Evolutionary conservation across 1,140 invertebrate genomes (phyloP), one percentile per base, ranked within the genome.

Genomic region (Stratiolaelaps scimitus): DNA sequence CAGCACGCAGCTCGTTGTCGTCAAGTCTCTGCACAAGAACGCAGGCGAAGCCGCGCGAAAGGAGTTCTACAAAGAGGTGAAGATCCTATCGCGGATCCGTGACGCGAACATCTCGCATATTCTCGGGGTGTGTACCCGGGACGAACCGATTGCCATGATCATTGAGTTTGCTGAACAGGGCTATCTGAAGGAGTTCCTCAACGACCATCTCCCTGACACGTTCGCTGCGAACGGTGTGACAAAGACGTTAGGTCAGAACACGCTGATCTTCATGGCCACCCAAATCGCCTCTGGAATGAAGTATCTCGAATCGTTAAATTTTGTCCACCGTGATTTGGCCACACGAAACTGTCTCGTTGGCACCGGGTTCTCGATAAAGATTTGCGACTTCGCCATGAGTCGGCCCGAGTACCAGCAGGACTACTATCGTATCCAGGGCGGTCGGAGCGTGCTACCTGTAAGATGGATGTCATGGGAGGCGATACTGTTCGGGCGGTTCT

Each of bases 81-180:
- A 85, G 70, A 87, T 91, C 53, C 78, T 94, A 71, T 88, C 88
- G 1, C 84, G 86, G 5, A 76, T 95, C 29, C 85, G 88, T 68
- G 89, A 92, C 73, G 82, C 83, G 0, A 88, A 92, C 75, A 85
- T 95, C 65, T 86, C 89, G 6, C 80, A 87, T 23, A 87, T 94
- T 10, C 74, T 94, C 40, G 91, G 89, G 1, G 84, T 88, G 53
- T 92, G 88, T 73, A 85, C 84, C 48, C 76, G 81, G 46, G 85
- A 88, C 66, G 85, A 89, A 69, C 88, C 88, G 0, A 78, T 85
- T 19, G 89, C 86, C 72, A 88, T 92, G 68, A 82, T 93, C 1
- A 83, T 92, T 72, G 91, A 95, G 75, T 93, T 92, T 76, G 80
- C 89, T 71, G 88, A 90, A 71, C 83, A 88, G 69, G 89, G 90